Base-by-base conservation (phyloP, 1,140 invertebrate species). In the Globodera rostochiensis region DNA sequence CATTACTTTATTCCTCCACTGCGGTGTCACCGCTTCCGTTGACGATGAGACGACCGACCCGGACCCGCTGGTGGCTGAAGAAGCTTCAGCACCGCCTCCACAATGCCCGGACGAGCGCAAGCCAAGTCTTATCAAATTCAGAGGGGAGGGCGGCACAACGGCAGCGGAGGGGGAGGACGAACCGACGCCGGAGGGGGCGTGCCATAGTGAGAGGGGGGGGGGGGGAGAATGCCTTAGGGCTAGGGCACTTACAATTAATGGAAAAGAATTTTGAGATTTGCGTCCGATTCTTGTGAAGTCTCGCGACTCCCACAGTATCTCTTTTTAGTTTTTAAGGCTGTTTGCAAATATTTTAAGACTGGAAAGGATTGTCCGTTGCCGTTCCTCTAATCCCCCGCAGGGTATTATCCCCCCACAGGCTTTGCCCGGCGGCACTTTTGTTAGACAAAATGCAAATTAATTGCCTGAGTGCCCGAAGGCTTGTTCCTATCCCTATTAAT, bases 41-140 rank as follows among this genome's bases (percentile, higher is more conserved):
- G 69, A 71, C 69, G 69, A 71, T 21, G 69, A 71, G n/a, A 45
- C n/a, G 3, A 45, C 69, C 69, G 69, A 71, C 25, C 25, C 69
- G n/a, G 69, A 71, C 69, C 69, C 69, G 13, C 13, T 71, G 25
- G 69, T 71, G 69, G 25, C 11, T 9, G 69, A 71, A 45, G n/a
- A 71, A 15, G 69, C 69, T 36, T 71, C 46, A 11, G 19, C 9
- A 15, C 69, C 6, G 36, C 69, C 7, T 36, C 69, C 69, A 19
- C 25, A 6, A 0, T 13, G 25, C 5, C 21, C 3, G 69, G 46
- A 71, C 69, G 25, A 45, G 60, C 21, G 60, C 60, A 66, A 21
- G 60, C 13, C 60, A 66, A 66, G 60, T 21, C 60, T 13, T 15
- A 21, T 66, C 13, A 66, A 2, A 66, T 13, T 66, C 36, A 8